Conservation (phyloP, 2,113 vertebrate species). For the Zapus hudsonius region DNA sequence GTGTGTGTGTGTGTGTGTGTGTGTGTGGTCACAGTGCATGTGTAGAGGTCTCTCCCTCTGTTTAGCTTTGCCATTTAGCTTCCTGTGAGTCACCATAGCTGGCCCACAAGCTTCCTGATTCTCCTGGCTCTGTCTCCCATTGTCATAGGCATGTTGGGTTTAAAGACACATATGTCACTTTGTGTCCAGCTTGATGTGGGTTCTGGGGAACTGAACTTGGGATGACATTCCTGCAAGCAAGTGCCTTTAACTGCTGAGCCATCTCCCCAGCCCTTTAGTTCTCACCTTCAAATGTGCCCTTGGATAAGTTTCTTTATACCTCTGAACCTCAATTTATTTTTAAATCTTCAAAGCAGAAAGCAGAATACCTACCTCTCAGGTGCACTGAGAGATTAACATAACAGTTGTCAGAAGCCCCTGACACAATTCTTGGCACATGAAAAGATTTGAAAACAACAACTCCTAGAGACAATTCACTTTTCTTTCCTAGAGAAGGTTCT, state of each 20-base stretch:
- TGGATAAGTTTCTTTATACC: background rate
- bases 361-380: background rate
- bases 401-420: background rate
- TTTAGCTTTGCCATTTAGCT: background rate
- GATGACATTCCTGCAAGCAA: too few species aligned
- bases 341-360: background rate
- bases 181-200: too few species aligned
- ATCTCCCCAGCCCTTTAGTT: too few species aligned
- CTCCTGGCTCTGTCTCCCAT: too few species aligned
- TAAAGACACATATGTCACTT: too few species aligned
- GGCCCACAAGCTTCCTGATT: too few species aligned
- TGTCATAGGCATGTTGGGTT: too few species aligned
- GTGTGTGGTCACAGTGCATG: too few species aligned
- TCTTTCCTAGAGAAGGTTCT: conserved; percentile 48
- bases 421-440: background rate
- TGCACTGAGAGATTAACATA: background rate
- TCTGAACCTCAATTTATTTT: background rate
- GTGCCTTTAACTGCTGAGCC: too few species aligned
- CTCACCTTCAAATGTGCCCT: background rate
- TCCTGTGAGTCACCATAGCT: too few species aligned
- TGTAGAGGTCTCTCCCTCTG: background rate
- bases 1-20: too few species aligned
- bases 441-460: background rate
- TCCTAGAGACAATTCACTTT: conserved; percentile 33
- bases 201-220: too few species aligned